Conservation (phyloP, 1,140 invertebrate species). For the Drusus annulatus region DNA sequence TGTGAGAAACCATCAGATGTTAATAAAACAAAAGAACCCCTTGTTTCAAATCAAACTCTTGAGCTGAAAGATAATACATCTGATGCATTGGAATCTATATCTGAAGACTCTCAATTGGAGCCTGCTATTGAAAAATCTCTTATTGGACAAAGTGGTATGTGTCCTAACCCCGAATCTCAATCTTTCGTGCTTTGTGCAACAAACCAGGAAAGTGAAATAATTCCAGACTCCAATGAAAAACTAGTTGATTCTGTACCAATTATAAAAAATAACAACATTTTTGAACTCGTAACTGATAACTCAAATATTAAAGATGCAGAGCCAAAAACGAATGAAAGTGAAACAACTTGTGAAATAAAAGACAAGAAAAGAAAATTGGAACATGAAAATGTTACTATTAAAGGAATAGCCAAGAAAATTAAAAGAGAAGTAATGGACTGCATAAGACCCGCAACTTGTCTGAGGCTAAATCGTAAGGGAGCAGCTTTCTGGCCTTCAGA, state of each 20-base stretch:
- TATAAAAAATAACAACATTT: neutral
- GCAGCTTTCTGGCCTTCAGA: constrained; percentile 80
- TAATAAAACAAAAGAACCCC: too few species aligned
- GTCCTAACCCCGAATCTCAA: too few species aligned
- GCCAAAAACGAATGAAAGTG: neutral
- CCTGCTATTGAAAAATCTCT: too few species aligned
- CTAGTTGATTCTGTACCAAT: neutral
- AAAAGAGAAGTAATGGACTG: constrained; percentile 42
- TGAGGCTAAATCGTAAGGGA: constrained; percentile 51
- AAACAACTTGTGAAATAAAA: constrained; percentile 9
- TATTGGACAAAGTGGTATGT: too few species aligned
- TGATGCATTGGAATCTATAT: neutral
- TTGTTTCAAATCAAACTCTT: neutral
- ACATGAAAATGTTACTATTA: neutral
- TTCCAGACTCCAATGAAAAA: neutral
- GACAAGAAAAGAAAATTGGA: constrained; percentile 46
- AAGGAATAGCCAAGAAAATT: constrained; percentile 33
- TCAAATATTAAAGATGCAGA: neutral
- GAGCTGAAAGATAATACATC: neutral
- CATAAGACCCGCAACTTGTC: constrained; percentile 41
- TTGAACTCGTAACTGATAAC: neutral
- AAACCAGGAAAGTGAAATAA: too few species aligned
- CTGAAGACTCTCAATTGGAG: neutral
- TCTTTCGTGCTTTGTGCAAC: too few species aligned
- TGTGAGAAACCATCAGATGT: neutral